Base-by-base conservation (phyloP, 2,113 vertebrate genomes). In the Lynx canadensis region DNA sequence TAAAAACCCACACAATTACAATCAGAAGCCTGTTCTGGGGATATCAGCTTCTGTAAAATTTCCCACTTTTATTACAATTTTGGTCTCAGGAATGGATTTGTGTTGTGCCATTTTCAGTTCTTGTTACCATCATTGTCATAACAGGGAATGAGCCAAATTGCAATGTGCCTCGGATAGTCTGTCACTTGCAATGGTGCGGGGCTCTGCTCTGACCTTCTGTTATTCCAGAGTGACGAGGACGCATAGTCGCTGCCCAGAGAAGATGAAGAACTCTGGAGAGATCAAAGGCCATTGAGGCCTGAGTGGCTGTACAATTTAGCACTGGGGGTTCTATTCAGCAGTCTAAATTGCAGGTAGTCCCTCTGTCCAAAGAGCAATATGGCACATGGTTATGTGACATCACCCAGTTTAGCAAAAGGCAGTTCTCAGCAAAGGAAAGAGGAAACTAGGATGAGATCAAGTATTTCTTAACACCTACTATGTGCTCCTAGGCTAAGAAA, bases 41-140 rank as follows among this genome's bases (percentile, higher is more conserved):
- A 85, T 92, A 97, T 88, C 48, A 92, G 48, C 66, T 96, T 36
- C 88, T 93, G 29, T 94, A 94, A 94, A 89, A 45, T 95, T 83
- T 97, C 76, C 55, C 95, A 80, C 83, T 95, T 97, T 94, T 89
- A 97, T 96, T 97, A 98, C 85, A 76, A 87, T 86, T 81, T 89
- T 78, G 38, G 6, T 94, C 65, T 95, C 36, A 74, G 86, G 95
- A 84, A 96, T 80, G 85, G 68, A 87, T 97, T 86, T 89, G 27
- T 80, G 78, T 88, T 92, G 87, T 79, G 86, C 91, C 41, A 45
- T 93, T 97, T 97, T 98, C 94, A 96, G 85, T 89, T 97, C 96
- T 97, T 74, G 38, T 97, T 96, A 97, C 50, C 71, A 55, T 97
- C 87, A 68, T 94, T 98, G 95, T 97, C 89, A 48, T 88, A 91